Evolutionary conservation across 2,888 invertebrate genomes (phyloP), one percentile per base, ranked within the genome.

Genomic region (Xylocampa areola): DNA sequence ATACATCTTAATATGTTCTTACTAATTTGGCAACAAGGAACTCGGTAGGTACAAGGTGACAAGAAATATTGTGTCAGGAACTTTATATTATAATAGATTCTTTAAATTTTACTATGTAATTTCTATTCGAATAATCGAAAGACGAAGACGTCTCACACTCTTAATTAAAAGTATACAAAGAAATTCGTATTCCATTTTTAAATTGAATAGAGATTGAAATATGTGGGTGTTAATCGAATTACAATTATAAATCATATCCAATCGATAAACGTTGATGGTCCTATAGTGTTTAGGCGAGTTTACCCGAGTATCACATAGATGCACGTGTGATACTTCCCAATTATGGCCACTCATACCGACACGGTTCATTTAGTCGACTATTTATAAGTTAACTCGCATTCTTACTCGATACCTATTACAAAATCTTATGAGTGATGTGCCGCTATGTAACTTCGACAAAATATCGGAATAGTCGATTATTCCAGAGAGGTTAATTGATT

Each of bases 311-410:
- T 53, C 43, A 48, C 43, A 50, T 11, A 43, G 48, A 48, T 45
- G 44, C 36, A 41, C 35, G 59, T 55, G 32, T 57, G 67, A 53
- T 58, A 58, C 51, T 51, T 62, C 55, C 44, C 73, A 65, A 68
- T 73, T 70, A 70, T 47, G 32, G 47, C 8, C 65, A 25, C 65
- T 68, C 54, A 55, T 60, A 62, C 51, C 39, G 62, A 63, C 59
- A 73, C 47, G 70, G 65, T 65, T 58, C 73, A 58, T 60, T 70
- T 67, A 64, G 16, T 68, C 55, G 53, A 55, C 54, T 65, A 59
- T 70, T 70, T 73, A 68, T 61, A 65, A 55, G 63, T 68, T 68
- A 73, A 60, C 60, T 50, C 33, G 50, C 49, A 73, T 67, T 67
- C 54, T 41, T 49, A 52, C 39, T 39, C 45, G 40, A 54, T 49